A percentile compares a stretch with the other conserved stretches of the same genome.
Evolutionary conservation across 2,797 vertebrate species (phyloP).

Genomic region (Enteromius radiatus): DNA sequence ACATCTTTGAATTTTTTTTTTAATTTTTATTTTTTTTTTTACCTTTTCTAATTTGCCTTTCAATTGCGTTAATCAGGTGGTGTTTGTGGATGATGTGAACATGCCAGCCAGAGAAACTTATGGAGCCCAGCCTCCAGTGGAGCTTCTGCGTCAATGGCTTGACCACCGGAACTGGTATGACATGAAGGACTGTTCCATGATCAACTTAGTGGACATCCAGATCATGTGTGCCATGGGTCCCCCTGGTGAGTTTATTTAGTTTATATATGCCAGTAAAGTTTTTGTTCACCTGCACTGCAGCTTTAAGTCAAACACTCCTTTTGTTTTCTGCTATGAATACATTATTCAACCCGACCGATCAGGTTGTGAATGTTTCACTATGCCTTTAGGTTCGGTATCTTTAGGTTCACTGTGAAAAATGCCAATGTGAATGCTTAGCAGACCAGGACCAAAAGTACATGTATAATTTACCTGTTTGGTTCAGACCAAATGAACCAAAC

Average conservation of each 20-base stretch:
- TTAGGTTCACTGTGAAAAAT: too few species aligned
- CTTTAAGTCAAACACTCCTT: too few species aligned
- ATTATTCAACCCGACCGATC: too few species aligned
- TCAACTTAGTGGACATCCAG: conserved; percentile 87
- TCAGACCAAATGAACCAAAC: too few species aligned
- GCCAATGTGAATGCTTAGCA: too few species aligned
- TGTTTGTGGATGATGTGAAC: conserved; percentile 95
- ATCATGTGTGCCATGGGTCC: conserved; percentile 92
- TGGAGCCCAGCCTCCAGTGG: conserved; percentile 91
- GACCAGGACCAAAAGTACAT: too few species aligned
- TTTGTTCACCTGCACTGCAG: neutral
- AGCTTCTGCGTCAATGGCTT: conserved; percentile 91
- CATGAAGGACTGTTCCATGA: conserved; percentile 86
- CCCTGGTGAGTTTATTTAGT: conserved; percentile 77
- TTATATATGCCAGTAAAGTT: neutral
- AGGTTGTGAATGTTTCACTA: too few species aligned
- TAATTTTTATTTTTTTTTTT: neutral
- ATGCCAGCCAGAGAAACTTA: conserved; percentile 92
- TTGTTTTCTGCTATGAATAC: too few species aligned
- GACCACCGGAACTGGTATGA: conserved; percentile 96
- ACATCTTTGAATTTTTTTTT: neutral
- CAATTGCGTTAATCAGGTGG: conserved; percentile 74
- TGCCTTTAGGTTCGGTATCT: too few species aligned
- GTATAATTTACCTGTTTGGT: too few species aligned
- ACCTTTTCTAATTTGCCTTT: neutral